Conservation (phyloP, 2,113 vertebrate species). For the Pachyramphus minor region DNA sequence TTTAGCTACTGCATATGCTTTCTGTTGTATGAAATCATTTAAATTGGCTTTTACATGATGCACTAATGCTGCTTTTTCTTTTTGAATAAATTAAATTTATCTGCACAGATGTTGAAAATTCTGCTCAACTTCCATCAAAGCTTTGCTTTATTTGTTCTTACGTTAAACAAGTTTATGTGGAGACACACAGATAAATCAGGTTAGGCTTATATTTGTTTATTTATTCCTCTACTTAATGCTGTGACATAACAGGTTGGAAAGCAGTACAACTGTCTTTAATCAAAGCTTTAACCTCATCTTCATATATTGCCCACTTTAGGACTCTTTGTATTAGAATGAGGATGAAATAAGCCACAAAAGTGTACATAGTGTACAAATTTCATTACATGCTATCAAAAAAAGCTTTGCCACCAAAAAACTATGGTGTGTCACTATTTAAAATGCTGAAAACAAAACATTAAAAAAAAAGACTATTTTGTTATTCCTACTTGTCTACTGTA, state of each 20-base stretch:
- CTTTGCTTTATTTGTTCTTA: constrained; percentile 65
- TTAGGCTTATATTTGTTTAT: constrained; percentile 35
- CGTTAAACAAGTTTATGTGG: constrained; percentile 65
- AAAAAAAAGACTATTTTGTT: neutral
- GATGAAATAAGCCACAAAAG: neutral
- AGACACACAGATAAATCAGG: constrained; percentile 43
- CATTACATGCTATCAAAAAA: neutral
- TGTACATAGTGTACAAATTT: neutral
- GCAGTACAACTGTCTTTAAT: neutral
- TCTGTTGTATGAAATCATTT: constrained; percentile 53
- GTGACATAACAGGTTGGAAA: constrained; percentile 40
- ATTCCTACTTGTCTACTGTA: neutral
- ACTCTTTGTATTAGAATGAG: neutral
- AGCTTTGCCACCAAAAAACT: neutral
- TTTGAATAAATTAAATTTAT: constrained; percentile 70
- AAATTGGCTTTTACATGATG: constrained; percentile 39
- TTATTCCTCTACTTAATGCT: constrained; percentile 8
- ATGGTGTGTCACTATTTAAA: neutral
- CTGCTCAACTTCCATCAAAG: constrained; percentile 55
- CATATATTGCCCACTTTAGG: neutral
- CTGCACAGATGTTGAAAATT: constrained; percentile 69
- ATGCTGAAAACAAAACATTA: neutral
- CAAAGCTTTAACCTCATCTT: neutral
- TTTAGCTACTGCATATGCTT: constrained; percentile 36
- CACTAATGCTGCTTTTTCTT: constrained; percentile 25